Percentiles rank a stretch among this genome's conserved stretches.
These are phyloP conservation scores for Arctia plantaginis DNA, from an alignment of 2,888 invertebrate genomes.

Conservation along the genomic window DNA sequence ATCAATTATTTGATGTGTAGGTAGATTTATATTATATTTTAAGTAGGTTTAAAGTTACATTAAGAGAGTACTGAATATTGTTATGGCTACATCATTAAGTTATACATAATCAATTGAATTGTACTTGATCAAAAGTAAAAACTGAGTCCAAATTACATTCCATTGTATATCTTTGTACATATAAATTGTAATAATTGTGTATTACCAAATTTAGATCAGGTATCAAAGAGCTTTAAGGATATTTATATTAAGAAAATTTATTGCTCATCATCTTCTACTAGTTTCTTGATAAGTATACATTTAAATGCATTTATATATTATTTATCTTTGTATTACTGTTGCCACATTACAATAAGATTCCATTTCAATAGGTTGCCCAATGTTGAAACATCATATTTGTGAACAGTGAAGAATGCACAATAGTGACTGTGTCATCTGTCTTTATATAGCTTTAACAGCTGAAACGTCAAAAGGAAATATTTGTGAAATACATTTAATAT, in stretches of 20 bases:
- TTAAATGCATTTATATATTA: constrained; percentile 72
- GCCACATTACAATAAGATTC: constrained; percentile 27
- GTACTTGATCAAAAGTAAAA: constrained; percentile 73
- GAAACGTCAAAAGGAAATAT: constrained; percentile 20
- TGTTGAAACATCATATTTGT: constrained; percentile 22
- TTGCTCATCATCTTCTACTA: constrained; percentile 76
- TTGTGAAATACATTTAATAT: constrained; percentile 11
- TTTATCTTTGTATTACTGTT: constrained; percentile 28
- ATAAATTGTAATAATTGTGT: constrained; percentile 60
- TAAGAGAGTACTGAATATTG: constrained; percentile 84
- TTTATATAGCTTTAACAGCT: constrained; percentile 20
- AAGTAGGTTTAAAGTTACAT: constrained; percentile 55
- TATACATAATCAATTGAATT: constrained; percentile 66
- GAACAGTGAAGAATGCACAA: constrained; percentile 16
- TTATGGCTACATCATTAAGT: constrained; percentile 70
- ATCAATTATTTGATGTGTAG: constrained; percentile 71
- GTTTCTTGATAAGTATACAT: constrained; percentile 49
- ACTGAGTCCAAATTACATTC: constrained; percentile 84
- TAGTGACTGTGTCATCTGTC: constrained; percentile 24
- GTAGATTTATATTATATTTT: constrained; percentile 63
- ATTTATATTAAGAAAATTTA: constrained; percentile 72
- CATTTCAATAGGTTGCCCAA: constrained; percentile 20
- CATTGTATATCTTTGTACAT: constrained; percentile 81
- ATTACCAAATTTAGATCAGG: constrained; percentile 68
- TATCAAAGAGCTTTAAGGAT: constrained; percentile 81